phyloP scores from a whole-genome alignment of 2,113 vertebrate genomes.

The Coptodon rendalli region DNA sequence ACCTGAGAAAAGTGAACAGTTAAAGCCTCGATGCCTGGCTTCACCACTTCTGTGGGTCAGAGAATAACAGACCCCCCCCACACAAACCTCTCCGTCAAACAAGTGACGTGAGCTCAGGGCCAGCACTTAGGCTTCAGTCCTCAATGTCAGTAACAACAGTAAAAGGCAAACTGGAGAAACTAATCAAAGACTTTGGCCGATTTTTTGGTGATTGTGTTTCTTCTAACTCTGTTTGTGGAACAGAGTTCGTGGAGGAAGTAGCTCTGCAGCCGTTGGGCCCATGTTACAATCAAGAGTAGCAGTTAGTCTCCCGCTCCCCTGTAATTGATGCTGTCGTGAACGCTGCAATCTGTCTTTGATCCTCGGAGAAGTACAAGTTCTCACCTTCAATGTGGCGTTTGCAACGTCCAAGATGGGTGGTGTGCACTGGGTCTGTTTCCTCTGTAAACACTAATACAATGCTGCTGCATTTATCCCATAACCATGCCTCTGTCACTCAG shows the following conservation, averaged over 20 bases:
- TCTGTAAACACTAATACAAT: constrained; percentile 54
- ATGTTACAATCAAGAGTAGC: not conserved
- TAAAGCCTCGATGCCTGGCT: constrained; percentile 13
- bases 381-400: constrained; percentile 41
- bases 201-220: constrained; percentile 6
- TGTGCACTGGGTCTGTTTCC: constrained; percentile 23
- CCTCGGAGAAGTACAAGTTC: constrained; percentile 12
- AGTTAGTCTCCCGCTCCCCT: constrained; percentile 1
- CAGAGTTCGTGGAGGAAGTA: not conserved
- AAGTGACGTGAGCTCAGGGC: not conserved
- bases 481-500: constrained; percentile 5
- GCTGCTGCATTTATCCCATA: constrained; percentile 33
- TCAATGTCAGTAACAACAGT: constrained; percentile 23
- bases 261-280: not conserved
- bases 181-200: constrained; percentile 15
- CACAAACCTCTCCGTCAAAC: constrained; percentile 9
- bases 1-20: constrained; percentile 10
- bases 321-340: constrained; percentile 22
- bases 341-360: constrained; percentile 17
- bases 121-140: not conserved
- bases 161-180: constrained; percentile 8
- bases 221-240: constrained; percentile 3
- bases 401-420: constrained; percentile 36
- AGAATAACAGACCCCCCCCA: constrained; percentile 14
- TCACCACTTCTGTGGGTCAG: not conserved